A percentile compares a stretch with the other conserved stretches of the same genome.
Evolutionary conservation across 1,140 invertebrate species (phyloP).

Genomic region (Proctacanthus coquilletti): DNA sequence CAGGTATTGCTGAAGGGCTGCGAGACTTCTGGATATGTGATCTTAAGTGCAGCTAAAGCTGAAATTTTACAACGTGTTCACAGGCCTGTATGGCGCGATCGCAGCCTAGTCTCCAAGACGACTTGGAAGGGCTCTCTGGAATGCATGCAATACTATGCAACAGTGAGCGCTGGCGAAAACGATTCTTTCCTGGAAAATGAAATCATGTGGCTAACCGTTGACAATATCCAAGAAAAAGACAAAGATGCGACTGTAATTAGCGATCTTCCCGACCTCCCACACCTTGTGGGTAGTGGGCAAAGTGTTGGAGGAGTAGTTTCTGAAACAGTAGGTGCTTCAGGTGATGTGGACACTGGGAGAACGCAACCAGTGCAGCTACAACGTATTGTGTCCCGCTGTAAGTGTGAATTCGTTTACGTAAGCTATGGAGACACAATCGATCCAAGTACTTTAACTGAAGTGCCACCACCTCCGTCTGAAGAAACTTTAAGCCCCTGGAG

Average conservation of each 20-base stretch:
- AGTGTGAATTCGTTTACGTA: constrained; percentile 96
- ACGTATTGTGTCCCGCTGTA: constrained; percentile 90
- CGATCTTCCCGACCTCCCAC: constrained; percentile 66
- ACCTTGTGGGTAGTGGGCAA: constrained; percentile 84
- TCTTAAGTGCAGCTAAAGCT: constrained; percentile 88
- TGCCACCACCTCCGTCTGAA: constrained; percentile 49
- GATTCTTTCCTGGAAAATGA: constrained; percentile 62
- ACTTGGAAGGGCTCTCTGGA: constrained; percentile 90
- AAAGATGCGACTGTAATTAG: constrained; percentile 69
- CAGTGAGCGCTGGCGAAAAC: constrained; percentile 70
- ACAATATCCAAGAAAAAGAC: constrained; percentile 81
- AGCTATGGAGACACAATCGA: constrained; percentile 78
- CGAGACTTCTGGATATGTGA: constrained; percentile 92
- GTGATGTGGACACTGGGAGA: constrained; percentile 31
- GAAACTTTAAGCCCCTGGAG: constrained; percentile 54
- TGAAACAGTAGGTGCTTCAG: constrained; percentile 75
- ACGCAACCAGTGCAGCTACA: constrained; percentile 55
- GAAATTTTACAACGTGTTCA: constrained; percentile 84
- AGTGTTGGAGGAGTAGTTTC: constrained; percentile 92
- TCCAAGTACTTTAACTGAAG: constrained; percentile 43
- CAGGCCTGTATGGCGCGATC: constrained; percentile 79
- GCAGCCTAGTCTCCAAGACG: constrained; percentile 79
- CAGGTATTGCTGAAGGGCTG: constrained; percentile 92
- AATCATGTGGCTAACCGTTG: constrained; percentile 89
- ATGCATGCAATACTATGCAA: constrained; percentile 98